Base-by-base conservation (phyloP, 2,113 vertebrate species). In the Menidia beryllina region DNA sequence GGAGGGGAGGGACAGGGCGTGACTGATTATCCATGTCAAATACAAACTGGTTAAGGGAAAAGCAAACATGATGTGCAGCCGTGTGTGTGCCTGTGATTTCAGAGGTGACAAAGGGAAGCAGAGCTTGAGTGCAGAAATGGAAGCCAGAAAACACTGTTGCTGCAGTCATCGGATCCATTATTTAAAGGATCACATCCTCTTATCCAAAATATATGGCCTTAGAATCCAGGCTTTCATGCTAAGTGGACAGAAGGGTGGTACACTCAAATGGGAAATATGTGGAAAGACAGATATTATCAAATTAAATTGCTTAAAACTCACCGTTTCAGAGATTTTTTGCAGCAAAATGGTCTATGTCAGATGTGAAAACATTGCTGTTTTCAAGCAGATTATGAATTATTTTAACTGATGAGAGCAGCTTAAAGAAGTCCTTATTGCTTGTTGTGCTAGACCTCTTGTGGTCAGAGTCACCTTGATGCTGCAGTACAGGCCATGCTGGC, bases 381-480 rank as follows among this genome's bases (percentile, higher is more conserved):
- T 34, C 30, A 34, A 34, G 30, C 30, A 34, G 30, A 34, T 34
- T 34, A n/a, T 45, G 17, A 5, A 14, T 45, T 13, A 19, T 7
- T 45, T 43, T 45, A 45, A 5, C 3, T n/a, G 3, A 45, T 45
- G 41, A 19, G 5, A 45, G 41, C 13, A 15, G 14, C 41, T 17
- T 19, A 6, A 1, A 7, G 19, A 45, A 45, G 13, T 45, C 41
- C 41, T 43, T 15, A 6, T 19, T 45, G 41, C 41, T 45, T 82
- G 49, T 65, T 77, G 13, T 78, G 72, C 50, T 79, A 77, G 75
- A 87, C 76, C 69, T 83, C 83, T 81, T 79, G 77, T 87, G 80
- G 77, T 69, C 61, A 80, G 13, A 73, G n/a, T 45, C 52, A 63
- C 62, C 67, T 61, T 39, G 59, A 81, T 21, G 52, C 14, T 63